These are phyloP conservation scores for Acronicta alni DNA, from an alignment of 2,888 invertebrate species.

Conservation along the genomic window DNA sequence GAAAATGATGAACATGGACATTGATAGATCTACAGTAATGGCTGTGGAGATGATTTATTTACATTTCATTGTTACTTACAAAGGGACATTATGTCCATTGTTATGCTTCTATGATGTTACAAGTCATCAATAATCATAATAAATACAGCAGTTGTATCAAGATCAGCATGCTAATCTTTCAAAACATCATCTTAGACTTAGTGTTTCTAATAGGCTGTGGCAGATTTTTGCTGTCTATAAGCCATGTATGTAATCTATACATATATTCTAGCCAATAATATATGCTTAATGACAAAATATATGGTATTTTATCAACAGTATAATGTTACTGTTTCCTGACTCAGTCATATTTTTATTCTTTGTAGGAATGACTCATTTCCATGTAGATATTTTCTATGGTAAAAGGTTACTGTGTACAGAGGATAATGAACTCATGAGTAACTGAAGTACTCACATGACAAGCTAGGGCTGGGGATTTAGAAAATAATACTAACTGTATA, in stretches of 20 bases:
- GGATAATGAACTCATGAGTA: conserved; percentile 32
- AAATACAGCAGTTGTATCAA: conserved; percentile 10
- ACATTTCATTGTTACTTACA: neutral
- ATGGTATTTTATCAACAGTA: conserved; percentile 7
- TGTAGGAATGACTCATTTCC: conserved; percentile 39
- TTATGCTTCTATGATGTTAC: conserved; percentile 5
- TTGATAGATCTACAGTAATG: neutral
- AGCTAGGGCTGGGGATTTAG: neutral
- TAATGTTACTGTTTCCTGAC: conserved; percentile 37
- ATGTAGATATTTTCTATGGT: conserved; percentile 35
- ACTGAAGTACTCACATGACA: neutral
- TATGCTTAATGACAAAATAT: neutral
- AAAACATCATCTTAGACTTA: conserved; percentile 10
- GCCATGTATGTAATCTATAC: neutral
- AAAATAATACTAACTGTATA: neutral
- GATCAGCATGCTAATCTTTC: conserved; percentile 20
- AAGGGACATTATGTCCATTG: conserved; percentile 1
- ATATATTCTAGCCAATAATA: neutral
- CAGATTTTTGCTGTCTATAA: neutral
- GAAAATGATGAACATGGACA: conserved; percentile 11
- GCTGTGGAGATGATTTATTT: neutral
- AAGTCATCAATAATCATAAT: conserved; percentile 21
- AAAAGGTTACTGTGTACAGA: conserved; percentile 21
- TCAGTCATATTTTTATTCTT: conserved; percentile 48
- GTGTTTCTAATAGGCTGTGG: neutral